Conservation (phyloP, 1,140 invertebrate species). For the Bombus pyrosoma region DNA sequence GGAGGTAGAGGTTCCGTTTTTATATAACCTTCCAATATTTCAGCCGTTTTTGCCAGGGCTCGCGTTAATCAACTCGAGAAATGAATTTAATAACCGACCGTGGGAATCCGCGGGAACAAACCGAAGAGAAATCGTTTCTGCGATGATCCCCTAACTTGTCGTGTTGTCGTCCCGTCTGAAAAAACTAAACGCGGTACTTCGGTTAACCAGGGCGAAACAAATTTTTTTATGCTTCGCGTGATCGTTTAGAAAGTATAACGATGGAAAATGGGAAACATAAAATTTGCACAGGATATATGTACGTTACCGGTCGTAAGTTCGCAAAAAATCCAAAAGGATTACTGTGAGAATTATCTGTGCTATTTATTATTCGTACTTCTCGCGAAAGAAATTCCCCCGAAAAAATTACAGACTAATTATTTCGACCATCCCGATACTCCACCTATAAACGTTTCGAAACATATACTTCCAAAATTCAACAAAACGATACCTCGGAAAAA, state of each 20-base stretch:
- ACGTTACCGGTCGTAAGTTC: too few relatives aligned
- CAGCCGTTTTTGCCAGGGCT: conserved; percentile 55
- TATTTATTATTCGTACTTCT: too few relatives aligned
- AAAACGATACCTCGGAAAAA: neutral
- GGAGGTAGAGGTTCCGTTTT: conserved; percentile 52
- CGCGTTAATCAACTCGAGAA: conserved; percentile 68
- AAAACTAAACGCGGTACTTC: neutral
- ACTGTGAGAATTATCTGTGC: too few relatives aligned
- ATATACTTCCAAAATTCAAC: neutral
- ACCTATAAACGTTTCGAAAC: neutral
- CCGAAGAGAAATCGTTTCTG: conserved; percentile 41
- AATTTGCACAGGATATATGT: too few relatives aligned
- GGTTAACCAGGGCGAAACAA: neutral
- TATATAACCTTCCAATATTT: conserved; percentile 65
- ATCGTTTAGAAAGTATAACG: neutral
- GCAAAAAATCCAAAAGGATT: too few relatives aligned
- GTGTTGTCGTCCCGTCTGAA: conserved; percentile 4
- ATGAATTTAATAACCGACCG: conserved; percentile 69
- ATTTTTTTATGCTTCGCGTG: neutral
- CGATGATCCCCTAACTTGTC: conserved; percentile 9
- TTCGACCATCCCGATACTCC: neutral
- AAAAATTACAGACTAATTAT: neutral
- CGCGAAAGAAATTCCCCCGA: neutral
- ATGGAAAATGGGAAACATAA: neutral
- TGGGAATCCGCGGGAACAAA: conserved; percentile 42